Evolutionary conservation across 2,797 vertebrate species (phyloP), one percentile per base, ranked within the genome.

Genomic region (Tapera naevia): DNA sequence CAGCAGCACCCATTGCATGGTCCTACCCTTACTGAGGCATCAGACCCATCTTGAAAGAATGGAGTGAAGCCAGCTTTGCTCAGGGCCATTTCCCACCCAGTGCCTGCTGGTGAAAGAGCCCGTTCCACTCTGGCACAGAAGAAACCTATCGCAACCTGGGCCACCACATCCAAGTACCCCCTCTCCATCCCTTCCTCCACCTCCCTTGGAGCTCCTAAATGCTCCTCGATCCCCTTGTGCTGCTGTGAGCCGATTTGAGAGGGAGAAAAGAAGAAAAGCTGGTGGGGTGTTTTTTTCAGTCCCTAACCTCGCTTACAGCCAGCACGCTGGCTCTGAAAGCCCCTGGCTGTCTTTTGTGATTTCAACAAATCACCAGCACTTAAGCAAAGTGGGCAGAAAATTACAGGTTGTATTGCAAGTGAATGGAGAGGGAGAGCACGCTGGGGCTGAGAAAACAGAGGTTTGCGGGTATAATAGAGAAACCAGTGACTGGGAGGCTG

Each of bases 351-450:
- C 92, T 96, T 97, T 97, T 97, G 96, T 97, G 94, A 94, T 94
- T 96, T 82, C 96, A 94, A 91, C 91, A 97, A 97, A 97, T 97
- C 91, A 70, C 94, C 90, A 41, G 91, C 96, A 97, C 95, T 97
- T 97, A 96, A 95, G 91, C 91, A 91, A 97, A 97, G 95, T 96
- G 92, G 89, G 89, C 90, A 96, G 96, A 95, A 97, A 98, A 98
- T 97, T 97, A 85, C 86, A 94, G 96, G 96, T 96, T 98, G 92
- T 95, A 83, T 97, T 81, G 93, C 94, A 96, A 94, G 95, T 78
- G 94, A 94, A 94, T 93, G 81, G 94, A 95, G 95, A 91, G 85
- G 84, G 84, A 94, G 90, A 94, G 91, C 93, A 75, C 39, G 46
- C 88, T 80, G 89, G 80, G 91, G 94, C 95, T 72, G 92, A 89